These are phyloP conservation scores for Heterotilapia buettikoferi DNA, from an alignment of 2,113 vertebrate genomes.

Conservation along the genomic window DNA sequence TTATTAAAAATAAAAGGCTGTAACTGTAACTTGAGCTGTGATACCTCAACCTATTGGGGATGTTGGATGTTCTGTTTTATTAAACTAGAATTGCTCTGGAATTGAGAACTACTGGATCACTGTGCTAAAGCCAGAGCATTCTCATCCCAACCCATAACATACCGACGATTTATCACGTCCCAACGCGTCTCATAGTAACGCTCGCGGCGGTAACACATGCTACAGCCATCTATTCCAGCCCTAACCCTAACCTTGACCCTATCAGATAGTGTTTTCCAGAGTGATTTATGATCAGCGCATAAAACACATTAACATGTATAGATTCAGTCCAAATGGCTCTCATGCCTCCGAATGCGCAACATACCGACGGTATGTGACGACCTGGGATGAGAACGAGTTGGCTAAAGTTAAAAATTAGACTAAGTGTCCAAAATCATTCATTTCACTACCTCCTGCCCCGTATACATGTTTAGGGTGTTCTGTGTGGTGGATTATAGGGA, in stretches of 20 bases:
- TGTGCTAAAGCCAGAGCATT: not conserved
- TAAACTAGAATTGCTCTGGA: not conserved
- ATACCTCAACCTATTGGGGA: not conserved
- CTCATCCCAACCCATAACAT: not conserved
- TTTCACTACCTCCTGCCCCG: not conserved
- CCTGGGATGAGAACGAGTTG: not conserved
- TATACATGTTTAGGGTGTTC: not conserved
- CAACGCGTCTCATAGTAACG: not conserved
- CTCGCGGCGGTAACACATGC: not conserved
- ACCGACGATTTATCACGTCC: not conserved
- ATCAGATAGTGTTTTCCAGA: not conserved
- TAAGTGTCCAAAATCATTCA: not conserved
- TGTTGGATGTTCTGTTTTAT: not conserved
- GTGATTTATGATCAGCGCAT: not conserved
- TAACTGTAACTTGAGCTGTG: not conserved
- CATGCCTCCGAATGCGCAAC: fast-evolving
- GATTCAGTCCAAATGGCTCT: not conserved
- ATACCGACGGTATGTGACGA: not conserved
- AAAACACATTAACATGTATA: not conserved
- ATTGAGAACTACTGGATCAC: not conserved
- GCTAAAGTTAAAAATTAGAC: not conserved
- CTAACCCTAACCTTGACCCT: not conserved
- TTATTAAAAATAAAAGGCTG: not conserved
- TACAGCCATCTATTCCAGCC: not conserved
- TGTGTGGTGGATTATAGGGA: not conserved